Conservation (phyloP, 35 echinoderm and acorn worm species). For the Lytechinus variegatus region DNA sequence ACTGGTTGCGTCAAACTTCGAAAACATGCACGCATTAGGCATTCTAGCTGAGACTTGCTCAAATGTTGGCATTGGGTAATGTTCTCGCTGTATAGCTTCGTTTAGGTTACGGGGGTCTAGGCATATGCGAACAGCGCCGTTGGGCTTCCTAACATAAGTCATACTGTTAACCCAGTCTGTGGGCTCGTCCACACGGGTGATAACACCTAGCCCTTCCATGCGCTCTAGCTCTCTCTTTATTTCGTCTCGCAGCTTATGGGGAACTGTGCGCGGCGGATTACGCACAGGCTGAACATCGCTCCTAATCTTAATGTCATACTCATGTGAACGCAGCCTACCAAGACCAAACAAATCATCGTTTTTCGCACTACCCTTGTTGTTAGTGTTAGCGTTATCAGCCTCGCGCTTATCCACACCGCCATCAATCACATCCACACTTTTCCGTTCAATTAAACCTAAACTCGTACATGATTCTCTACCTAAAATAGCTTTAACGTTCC, state of each 20-base stretch:
- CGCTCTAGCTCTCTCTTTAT: constrained; percentile 62
- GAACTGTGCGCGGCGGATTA: constrained; percentile 56
- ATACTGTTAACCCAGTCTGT: constrained; percentile 75
- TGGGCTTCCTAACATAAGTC: constrained; percentile 43
- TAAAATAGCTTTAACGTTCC: constrained; percentile 65
- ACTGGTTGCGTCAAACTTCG: constrained; percentile 67
- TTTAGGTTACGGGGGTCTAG: constrained; percentile 62
- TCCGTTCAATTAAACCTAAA: constrained; percentile 54
- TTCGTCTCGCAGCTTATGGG: constrained; percentile 56
- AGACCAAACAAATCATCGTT: constrained; percentile 41
- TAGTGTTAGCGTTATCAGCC: neutral
- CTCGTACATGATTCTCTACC: constrained; percentile 65
- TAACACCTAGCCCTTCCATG: constrained; percentile 69
- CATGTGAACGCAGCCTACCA: constrained; percentile 57
- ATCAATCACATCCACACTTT: constrained; percentile 2
- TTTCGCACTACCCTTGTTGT: constrained; percentile 33
- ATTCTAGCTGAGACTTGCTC: constrained; percentile 60
- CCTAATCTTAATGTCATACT: constrained; percentile 45
- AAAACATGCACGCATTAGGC: constrained; percentile 62
- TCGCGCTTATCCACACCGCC: neutral
- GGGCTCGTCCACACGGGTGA: constrained; percentile 56
- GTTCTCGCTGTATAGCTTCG: constrained; percentile 59
- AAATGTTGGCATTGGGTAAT: constrained; percentile 56
- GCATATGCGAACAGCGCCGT: constrained; percentile 56
- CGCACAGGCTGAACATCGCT: neutral